These are phyloP conservation scores for Sphaeramia orbicularis DNA, from an alignment of 2,797 vertebrate species.

Conservation along the genomic window DNA sequence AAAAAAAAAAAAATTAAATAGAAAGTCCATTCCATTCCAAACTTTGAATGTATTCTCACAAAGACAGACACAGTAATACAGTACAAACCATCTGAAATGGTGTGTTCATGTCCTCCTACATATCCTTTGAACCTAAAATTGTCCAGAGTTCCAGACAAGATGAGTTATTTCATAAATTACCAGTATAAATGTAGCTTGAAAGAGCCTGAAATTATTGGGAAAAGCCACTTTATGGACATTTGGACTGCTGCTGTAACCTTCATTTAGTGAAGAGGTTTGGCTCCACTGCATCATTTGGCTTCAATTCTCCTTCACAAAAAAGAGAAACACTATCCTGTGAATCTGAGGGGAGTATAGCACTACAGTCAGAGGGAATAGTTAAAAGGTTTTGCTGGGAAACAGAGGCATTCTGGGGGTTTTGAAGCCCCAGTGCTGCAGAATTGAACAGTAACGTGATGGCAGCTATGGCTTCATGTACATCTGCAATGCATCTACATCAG, in stretches of 20 bases:
- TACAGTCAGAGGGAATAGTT: constrained; percentile 46
- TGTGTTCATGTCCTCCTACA: no score
- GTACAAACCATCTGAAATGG: no score
- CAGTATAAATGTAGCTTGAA: not conserved
- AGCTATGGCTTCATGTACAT: constrained; percentile 34
- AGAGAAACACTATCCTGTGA: constrained; percentile 36
- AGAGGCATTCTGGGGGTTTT: constrained; percentile 20
- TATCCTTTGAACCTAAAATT: no score
- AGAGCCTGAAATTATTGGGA: not conserved
- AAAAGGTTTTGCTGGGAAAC: constrained; percentile 31
- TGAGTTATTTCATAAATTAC: not conserved
- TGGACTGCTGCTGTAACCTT: constrained; percentile 8
- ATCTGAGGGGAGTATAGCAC: constrained; percentile 39
- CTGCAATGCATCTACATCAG: constrained; percentile 50
- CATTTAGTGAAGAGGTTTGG: constrained; percentile 1
- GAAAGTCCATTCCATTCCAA: no score
- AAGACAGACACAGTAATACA: no score
- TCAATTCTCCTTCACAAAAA: constrained; percentile 22
- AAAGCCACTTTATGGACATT: not conserved
- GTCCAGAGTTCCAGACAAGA: no score
- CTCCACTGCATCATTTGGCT: constrained; percentile 29
- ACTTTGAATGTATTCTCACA: no score
- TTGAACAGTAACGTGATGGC: constrained; percentile 32
- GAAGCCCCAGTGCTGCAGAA: constrained; percentile 43
- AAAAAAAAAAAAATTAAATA: no score